Conservation (phyloP, 2,113 vertebrate genomes). For the Anas platyrhynchos region DNA sequence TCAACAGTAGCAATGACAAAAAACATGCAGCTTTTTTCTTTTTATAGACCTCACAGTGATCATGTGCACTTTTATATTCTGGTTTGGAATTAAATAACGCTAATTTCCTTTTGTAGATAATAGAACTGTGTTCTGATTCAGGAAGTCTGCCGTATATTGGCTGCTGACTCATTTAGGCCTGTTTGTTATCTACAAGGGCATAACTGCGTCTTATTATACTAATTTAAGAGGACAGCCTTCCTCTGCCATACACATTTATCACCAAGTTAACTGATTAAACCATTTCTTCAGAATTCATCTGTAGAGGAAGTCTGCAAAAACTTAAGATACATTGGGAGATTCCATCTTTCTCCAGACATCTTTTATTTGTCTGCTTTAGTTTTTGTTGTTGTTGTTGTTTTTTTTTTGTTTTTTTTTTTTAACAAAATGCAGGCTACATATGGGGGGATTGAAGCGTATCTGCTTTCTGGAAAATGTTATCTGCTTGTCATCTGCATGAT, state of each 20-base stretch:
- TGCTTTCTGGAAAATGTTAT: background rate
- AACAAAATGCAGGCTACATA: background rate
- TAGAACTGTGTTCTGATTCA: background rate
- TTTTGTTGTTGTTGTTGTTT: too few species aligned
- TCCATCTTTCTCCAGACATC: background rate
- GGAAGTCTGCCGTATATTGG: background rate
- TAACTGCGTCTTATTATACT: background rate
- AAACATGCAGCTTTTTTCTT: background rate
- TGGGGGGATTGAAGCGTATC: background rate
- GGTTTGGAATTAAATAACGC: background rate
- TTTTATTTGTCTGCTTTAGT: background rate
- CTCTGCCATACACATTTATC: background rate
- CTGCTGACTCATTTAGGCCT: background rate
- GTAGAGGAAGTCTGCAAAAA: background rate
- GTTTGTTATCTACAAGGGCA: background rate
- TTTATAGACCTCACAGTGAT: background rate
- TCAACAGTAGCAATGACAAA: background rate
- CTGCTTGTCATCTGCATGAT: background rate
- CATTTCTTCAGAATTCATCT: background rate
- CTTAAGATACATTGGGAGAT: background rate
- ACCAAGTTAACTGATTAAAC: background rate
- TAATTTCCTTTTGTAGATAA: background rate
- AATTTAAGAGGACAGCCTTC: background rate
- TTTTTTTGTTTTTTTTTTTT: too few species aligned
- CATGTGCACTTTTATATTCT: background rate